Evolutionary conservation across 2,888 invertebrate genomes (phyloP).

Genomic region (Allygus modestus): DNA sequence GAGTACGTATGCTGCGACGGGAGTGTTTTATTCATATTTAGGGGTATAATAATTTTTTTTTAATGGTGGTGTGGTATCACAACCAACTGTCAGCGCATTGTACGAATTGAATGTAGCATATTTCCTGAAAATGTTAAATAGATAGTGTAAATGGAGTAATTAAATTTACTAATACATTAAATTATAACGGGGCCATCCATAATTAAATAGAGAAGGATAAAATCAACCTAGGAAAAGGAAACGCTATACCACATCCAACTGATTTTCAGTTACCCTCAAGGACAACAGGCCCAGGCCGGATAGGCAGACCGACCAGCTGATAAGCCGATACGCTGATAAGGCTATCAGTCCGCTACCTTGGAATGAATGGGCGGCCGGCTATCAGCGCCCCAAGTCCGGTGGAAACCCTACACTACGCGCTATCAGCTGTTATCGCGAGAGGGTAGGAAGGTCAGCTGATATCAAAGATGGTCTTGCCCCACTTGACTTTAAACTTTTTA

Average conservation of each 20-base stretch:
- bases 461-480: not conserved
- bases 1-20: too few relatives aligned
- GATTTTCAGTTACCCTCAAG: not conserved
- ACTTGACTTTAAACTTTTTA: too few relatives aligned
- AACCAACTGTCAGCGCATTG: too few relatives aligned
- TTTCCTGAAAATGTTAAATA: too few relatives aligned
- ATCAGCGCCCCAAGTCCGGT: not conserved
- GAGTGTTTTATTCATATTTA: too few relatives aligned
- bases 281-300: not conserved
- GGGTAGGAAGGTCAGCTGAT: not conserved
- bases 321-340: not conserved
- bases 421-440: not conserved
- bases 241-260: not conserved
- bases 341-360: not conserved
- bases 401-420: not conserved
- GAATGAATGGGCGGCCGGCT: slow-evolving; percentile 21
- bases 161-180: too few relatives aligned
- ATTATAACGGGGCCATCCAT: too few relatives aligned
- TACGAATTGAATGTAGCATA: too few relatives aligned
- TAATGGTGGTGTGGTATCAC: too few relatives aligned
- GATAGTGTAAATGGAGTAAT: too few relatives aligned
- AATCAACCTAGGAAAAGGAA: slow-evolving; percentile 24
- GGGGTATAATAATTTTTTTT: too few relatives aligned
- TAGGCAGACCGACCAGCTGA: not conserved
- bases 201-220: too few relatives aligned